These are phyloP conservation scores for Nyctibius grandis DNA, from an alignment of 2,797 vertebrate species.

Conservation along the genomic window DNA sequence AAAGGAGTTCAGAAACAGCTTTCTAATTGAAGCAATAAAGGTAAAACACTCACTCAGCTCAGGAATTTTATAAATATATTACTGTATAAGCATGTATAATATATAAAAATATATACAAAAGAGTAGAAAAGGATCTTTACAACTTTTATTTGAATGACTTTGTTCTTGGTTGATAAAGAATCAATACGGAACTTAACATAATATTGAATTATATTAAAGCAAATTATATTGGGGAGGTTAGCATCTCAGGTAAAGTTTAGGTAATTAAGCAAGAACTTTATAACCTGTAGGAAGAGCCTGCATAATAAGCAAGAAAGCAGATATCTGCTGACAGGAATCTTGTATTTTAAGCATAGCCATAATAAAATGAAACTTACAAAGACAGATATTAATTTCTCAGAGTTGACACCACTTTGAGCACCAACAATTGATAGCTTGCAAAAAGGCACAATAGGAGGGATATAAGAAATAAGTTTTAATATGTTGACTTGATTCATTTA, in stretches of 20 bases:
- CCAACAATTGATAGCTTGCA: slow-evolving; percentile 70
- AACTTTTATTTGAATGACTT: neutral
- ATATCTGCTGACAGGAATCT: slow-evolving; percentile 26
- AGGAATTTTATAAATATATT: neutral
- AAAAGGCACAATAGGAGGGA: slow-evolving; percentile 68
- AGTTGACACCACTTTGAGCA: slow-evolving; percentile 70
- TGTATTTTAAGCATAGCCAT: slow-evolving; percentile 41
- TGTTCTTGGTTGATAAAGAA: neutral
- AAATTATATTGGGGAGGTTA: neutral
- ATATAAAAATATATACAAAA: neutral
- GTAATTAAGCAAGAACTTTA: neutral
- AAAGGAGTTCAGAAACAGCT: neutral
- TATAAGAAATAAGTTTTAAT: slow-evolving; percentile 43
- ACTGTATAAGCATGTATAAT: neutral
- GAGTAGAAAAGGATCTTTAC: neutral
- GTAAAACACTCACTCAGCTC: neutral
- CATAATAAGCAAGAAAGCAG: slow-evolving; percentile 23
- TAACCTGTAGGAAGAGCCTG: neutral
- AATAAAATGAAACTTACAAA: slow-evolving; percentile 72
- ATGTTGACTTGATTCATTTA: slow-evolving; percentile 28
- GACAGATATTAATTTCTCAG: slow-evolving; percentile 69
- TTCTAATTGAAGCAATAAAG: neutral
- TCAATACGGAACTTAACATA: neutral
- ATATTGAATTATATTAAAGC: neutral
- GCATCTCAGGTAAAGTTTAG: neutral